Evolutionary conservation across 30 jellyfish, hydroid and myxozoan species (phyloP), one percentile per base, ranked within the genome.

Genomic region (Cassiopea andromeda): DNA sequence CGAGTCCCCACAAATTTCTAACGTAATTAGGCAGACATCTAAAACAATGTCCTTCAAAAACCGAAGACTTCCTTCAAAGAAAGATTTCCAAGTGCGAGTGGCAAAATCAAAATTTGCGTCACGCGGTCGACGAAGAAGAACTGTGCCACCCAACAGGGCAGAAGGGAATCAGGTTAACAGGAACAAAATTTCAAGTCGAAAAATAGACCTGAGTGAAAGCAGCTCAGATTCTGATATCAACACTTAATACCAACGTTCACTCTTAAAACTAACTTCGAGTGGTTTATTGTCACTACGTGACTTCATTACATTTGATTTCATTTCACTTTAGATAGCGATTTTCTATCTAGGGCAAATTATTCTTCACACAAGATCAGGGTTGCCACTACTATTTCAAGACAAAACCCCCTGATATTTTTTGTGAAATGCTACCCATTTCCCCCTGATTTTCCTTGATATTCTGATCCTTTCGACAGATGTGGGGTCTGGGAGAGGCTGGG

Each of bases 191-290:
- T 18, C 80, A 16, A 69, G 74, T 38, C 72, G 81, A 1, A 78
- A 61, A 16, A 38, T 76, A 69, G 81, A 73, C 50, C 89, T 86
- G 5, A 86, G 93, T 60, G 93, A 78, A 1, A 86, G 93, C 38
- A 86, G 93, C 58, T 86, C 93, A 1, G 93, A 86, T 67, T 86
- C 93, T 2, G 93, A 85, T 85, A 79, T 68, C 44, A 54, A 17
- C 5, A 50, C 5, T 5, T 50, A 50, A 50, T 5, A 50, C 64
- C n/a, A n/a, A n/a, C n/a, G n/a, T n/a, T n/a, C n/a, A n/a, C n/a
- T n/a, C n/a, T n/a, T n/a, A n/a, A n/a, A n/a, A n/a, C n/a, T n/a
- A n/a, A n/a, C n/a, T n/a, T n/a, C n/a, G n/a, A n/a, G n/a, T n/a
- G n/a, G n/a, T n/a, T n/a, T n/a, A n/a, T n/a, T n/a, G n/a, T n/a